These are phyloP conservation scores for Scomberomorus guttatus DNA, from an alignment of 2,797 vertebrate species.

Conservation along the genomic window DNA sequence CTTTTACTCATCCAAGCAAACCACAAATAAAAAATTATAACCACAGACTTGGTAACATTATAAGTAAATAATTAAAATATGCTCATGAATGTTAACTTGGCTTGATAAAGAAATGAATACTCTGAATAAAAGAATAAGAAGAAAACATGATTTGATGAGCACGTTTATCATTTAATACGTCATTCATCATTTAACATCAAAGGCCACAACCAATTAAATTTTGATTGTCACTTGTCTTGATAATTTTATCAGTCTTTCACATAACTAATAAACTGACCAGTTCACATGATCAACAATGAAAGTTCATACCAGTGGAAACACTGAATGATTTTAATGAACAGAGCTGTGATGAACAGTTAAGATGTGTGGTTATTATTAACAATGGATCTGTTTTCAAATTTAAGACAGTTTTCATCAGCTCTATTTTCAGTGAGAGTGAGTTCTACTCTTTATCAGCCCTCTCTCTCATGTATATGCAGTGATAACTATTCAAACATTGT, in stretches of 20 bases:
- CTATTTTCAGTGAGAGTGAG: neutral
- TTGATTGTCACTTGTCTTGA: no score
- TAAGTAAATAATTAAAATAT: no score
- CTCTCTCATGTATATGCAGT: neutral
- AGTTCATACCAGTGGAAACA: neutral
- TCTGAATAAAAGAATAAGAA: no score
- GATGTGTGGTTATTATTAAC: neutral
- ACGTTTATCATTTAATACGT: no score
- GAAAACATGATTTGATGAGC: no score
- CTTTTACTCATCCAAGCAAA: neutral
- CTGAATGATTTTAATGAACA: neutral
- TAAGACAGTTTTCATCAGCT: slow-evolving; percentile 8
- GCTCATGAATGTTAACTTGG: no score
- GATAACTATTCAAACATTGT: slow-evolving; percentile 33
- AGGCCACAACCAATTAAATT: no score
- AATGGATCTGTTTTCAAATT: slow-evolving; percentile 14
- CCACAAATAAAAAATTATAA: neutral
- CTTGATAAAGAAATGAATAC: no score
- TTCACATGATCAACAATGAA: neutral
- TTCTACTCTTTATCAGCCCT: neutral
- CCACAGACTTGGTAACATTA: neutral
- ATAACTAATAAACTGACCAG: neutral
- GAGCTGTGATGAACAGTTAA: neutral
- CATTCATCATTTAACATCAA: no score
- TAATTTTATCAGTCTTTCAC: no score